Evolutionary conservation across 2,888 invertebrate genomes (phyloP).

Genomic region (Caenorhabditis sp.): DNA sequence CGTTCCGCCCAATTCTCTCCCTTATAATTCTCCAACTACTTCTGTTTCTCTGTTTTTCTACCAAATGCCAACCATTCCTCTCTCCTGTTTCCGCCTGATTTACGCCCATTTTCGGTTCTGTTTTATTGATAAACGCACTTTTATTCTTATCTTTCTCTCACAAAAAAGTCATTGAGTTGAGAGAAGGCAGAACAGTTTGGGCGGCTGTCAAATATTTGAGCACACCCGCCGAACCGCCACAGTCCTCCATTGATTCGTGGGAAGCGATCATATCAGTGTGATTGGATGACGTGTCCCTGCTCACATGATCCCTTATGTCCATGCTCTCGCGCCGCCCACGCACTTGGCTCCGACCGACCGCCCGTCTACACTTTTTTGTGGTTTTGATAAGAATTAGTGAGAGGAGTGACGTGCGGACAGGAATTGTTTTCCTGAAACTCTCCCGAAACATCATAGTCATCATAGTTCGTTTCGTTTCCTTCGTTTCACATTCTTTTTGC

Average conservation of each 20-base stretch:
- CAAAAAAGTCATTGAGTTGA: constrained; percentile 6
- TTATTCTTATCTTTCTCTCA: constrained; percentile 11
- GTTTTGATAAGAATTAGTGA: constrained; percentile 7
- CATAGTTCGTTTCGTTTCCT: too few relatives aligned
- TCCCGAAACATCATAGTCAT: too few relatives aligned
- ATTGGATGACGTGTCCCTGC: constrained; percentile 33
- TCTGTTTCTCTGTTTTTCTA: not conserved
- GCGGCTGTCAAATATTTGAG: constrained; percentile 51
- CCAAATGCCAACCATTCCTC: constrained; percentile 27
- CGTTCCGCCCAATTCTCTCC: not conserved
- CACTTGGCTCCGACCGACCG: not conserved
- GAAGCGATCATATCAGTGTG: constrained; percentile 40
- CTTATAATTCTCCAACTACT: not conserved
- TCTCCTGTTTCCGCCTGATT: constrained; percentile 45
- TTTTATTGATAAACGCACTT: constrained; percentile 17
- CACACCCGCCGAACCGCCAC: constrained; percentile 25
- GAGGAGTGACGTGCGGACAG: not conserved
- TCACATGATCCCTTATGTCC: constrained; percentile 29
- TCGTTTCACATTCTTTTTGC: not conserved
- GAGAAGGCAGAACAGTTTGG: constrained; percentile 26
- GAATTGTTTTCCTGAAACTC: too few relatives aligned
- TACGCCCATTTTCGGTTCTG: constrained; percentile 1
- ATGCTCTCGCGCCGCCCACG: constrained; percentile 34
- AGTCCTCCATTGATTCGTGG: constrained; percentile 25
- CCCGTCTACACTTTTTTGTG: constrained; percentile 5